phyloP scores from a whole-genome alignment of 2,888 invertebrate species.

The Chymomyza caudatula region DNA sequence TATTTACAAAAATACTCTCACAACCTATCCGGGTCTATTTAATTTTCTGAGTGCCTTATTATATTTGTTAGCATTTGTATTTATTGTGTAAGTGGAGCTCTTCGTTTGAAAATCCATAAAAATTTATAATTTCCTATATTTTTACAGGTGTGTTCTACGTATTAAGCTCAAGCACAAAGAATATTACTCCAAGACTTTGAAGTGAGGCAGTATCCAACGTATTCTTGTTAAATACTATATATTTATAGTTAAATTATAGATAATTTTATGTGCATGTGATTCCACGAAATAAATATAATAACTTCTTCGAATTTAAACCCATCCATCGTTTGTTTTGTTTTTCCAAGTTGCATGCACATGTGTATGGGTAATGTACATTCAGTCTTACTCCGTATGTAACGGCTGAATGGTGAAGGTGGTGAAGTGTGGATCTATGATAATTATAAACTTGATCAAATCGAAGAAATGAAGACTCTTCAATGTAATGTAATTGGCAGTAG shows the following conservation, averaged over 20 bases:
- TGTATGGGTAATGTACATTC: too few relatives aligned
- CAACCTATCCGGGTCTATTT: constrained; percentile 81
- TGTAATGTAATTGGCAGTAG: too few relatives aligned
- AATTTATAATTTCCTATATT: not conserved
- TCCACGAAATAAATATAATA: not conserved
- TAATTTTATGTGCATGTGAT: constrained; percentile 34
- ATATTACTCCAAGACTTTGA: constrained; percentile 67
- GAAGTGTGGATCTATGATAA: too few relatives aligned
- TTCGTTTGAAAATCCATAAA: not conserved
- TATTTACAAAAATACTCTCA: constrained; percentile 81
- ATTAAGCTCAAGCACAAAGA: constrained; percentile 64
- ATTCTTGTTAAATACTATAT: not conserved
- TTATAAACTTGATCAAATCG: too few relatives aligned
- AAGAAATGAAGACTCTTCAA: too few relatives aligned
- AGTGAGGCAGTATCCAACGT: constrained; percentile 37
- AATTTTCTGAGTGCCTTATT: constrained; percentile 80
- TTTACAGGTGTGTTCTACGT: constrained; percentile 65
- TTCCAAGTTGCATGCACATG: not conserved
- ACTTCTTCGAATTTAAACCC: not conserved
- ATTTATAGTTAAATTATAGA: constrained; percentile 33
- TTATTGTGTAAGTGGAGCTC: constrained; percentile 64
- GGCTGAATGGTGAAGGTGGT: too few relatives aligned
- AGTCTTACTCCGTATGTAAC: too few relatives aligned
- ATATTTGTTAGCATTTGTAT: constrained; percentile 70
- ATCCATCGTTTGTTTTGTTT: not conserved